These are phyloP conservation scores for Nasonovia ribisnigri DNA, from an alignment of 2,888 invertebrate species.

Conservation along the genomic window DNA sequence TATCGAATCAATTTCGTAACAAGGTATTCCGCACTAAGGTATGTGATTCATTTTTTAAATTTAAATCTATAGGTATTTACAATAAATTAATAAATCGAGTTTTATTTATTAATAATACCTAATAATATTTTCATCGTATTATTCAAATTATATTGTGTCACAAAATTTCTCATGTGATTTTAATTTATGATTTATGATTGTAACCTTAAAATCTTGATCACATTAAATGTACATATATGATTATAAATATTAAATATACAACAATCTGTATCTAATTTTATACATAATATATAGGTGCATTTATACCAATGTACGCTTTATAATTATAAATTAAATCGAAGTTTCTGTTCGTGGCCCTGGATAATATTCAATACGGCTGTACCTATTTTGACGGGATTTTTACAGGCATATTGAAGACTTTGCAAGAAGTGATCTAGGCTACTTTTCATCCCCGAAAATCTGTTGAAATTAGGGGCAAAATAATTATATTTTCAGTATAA, in stretches of 20 bases:
- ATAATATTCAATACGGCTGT: too few relatives aligned
- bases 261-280: too few relatives aligned
- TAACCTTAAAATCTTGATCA: too few relatives aligned
- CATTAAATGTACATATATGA: too few relatives aligned
- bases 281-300: too few relatives aligned
- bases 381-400: not conserved
- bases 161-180: not conserved
- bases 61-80: not conserved
- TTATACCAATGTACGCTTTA: too few relatives aligned
- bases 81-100: not conserved
- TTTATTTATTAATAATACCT: not conserved
- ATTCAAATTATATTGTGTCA: not conserved
- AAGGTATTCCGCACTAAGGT: not conserved
- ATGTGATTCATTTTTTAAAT: not conserved
- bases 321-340: too few relatives aligned
- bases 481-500: too few relatives aligned
- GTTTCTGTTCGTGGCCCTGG: too few relatives aligned
- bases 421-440: not conserved
- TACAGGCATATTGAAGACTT: not conserved
- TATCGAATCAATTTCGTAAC: not conserved
- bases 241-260: too few relatives aligned
- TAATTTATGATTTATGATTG: not conserved
- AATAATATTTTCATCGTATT: not conserved
- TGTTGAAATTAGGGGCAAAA: not conserved
- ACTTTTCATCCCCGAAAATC: not conserved